A percentile compares a stretch with the other conserved stretches of the same genome.
phyloP scores from a whole-genome alignment of 2,888 invertebrate genomes.

The Odontocerum albicorne region DNA sequence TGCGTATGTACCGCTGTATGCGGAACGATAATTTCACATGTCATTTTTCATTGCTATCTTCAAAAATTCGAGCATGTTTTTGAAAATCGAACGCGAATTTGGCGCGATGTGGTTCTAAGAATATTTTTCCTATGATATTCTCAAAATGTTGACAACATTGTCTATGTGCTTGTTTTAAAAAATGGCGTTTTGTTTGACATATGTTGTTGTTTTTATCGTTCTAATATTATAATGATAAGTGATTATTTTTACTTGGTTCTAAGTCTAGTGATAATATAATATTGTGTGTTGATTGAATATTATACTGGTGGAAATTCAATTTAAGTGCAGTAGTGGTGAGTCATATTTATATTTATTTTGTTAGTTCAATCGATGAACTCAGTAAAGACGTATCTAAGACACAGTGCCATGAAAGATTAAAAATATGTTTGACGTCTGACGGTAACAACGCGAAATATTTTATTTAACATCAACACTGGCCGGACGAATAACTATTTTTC shows the following conservation, averaged over 20 bases:
- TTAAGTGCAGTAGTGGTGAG: conserved; percentile 47
- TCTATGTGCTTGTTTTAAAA: too few relatives aligned
- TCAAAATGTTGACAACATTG: too few relatives aligned
- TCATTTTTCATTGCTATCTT: conserved; percentile 27
- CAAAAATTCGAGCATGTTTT: conserved; percentile 26
- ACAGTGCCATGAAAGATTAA: conserved; percentile 18
- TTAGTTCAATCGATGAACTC: conserved; percentile 60
- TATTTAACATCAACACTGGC: too few relatives aligned
- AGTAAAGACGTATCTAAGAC: conserved; percentile 13
- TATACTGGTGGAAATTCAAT: conserved; percentile 21
- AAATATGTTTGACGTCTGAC: conserved; percentile 22
- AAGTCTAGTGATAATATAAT: conserved; percentile 15
- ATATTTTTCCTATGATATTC: conserved; percentile 6
- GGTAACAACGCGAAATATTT: too few relatives aligned
- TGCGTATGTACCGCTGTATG: conserved; percentile 29
- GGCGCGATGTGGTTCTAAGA: conserved; percentile 1
- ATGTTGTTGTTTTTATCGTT: too few relatives aligned
- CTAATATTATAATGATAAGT: too few relatives aligned
- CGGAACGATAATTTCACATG: conserved; percentile 28
- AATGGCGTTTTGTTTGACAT: too few relatives aligned
- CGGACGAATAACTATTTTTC: too few relatives aligned
- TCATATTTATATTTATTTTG: conserved; percentile 60
- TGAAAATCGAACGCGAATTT: conserved; percentile 15
- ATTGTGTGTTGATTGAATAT: conserved; percentile 25
- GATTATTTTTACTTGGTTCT: background rate